A percentile compares a stretch with the other conserved stretches of the same genome.
Conservation (phyloP, 2,797 vertebrate species). For the Aselliscus stoliczkanus region DNA sequence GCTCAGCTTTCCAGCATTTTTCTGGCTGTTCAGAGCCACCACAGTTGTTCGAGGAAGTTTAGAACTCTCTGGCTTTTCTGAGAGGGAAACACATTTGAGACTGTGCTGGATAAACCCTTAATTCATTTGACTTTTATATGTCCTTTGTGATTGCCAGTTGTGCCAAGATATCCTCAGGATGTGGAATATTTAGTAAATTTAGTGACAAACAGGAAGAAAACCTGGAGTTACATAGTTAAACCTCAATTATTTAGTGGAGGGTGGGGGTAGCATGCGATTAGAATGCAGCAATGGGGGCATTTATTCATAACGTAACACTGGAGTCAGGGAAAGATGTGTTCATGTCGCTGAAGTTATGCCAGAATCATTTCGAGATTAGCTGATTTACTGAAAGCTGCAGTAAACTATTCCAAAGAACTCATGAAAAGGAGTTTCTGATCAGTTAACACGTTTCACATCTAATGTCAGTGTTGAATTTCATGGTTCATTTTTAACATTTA, state of each 20-base stretch:
- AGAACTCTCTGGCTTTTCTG: not conserved
- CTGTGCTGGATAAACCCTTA: not conserved
- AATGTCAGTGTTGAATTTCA: not conserved
- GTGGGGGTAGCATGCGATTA: not conserved
- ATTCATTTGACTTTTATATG: not conserved
- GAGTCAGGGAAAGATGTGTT: not conserved
- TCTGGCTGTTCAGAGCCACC: not conserved
- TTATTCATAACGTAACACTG: not conserved
- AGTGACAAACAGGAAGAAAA: not conserved
- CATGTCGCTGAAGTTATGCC: not conserved
- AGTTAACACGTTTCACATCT: not conserved
- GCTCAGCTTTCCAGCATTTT: not conserved
- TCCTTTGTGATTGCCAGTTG: not conserved
- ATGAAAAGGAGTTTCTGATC: not conserved
- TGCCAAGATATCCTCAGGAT: not conserved
- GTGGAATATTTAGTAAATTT: not conserved
- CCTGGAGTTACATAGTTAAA: not conserved
- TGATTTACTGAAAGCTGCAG: not conserved
- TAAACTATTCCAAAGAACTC: not conserved
- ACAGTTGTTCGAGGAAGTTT: not conserved
- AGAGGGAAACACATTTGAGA: not conserved
- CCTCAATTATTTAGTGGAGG: not conserved
- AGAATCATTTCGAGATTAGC: not conserved
- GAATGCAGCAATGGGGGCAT: not conserved
- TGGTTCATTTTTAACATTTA: not conserved